Conservation (phyloP, 2,113 vertebrate genomes). For the Chaetodon trifascialis region DNA sequence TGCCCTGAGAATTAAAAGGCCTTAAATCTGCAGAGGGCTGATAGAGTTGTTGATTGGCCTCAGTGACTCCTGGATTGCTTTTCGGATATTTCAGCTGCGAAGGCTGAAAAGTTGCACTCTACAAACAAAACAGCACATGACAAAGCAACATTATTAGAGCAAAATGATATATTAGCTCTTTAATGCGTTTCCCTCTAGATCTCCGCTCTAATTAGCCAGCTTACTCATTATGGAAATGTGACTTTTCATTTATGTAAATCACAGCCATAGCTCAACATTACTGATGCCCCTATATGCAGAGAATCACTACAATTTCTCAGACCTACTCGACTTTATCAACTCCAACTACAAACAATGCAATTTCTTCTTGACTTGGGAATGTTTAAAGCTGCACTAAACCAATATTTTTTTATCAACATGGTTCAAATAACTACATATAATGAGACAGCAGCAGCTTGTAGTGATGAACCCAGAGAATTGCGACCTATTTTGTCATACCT, state of each 20-base stretch:
- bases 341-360: background rate
- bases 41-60: constrained; percentile 53
- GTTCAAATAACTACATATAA: background rate
- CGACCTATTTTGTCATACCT: background rate
- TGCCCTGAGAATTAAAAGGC: constrained; percentile 20
- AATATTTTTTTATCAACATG: background rate
- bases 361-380: background rate
- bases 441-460: background rate
- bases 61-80: constrained; percentile 2
- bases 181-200: constrained; percentile 2
- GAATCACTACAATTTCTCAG: background rate
- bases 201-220: constrained; percentile 20
- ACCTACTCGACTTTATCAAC: background rate
- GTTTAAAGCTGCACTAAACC: background rate
- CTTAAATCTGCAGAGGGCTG: constrained; percentile 42
- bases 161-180: background rate
- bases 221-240: constrained; percentile 30
- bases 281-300: background rate
- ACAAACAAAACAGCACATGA: background rate
- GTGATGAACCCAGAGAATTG: background rate
- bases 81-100: constrained; percentile 31
- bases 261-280: constrained; percentile 8
- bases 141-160: constrained; percentile 14
- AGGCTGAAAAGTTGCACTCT: constrained; percentile 14
- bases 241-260: constrained; percentile 26